A percentile compares a stretch with the other conserved stretches of the same genome.
Conservation (phyloP, 2,797 vertebrate species). For the Sphenodon punctatus region DNA sequence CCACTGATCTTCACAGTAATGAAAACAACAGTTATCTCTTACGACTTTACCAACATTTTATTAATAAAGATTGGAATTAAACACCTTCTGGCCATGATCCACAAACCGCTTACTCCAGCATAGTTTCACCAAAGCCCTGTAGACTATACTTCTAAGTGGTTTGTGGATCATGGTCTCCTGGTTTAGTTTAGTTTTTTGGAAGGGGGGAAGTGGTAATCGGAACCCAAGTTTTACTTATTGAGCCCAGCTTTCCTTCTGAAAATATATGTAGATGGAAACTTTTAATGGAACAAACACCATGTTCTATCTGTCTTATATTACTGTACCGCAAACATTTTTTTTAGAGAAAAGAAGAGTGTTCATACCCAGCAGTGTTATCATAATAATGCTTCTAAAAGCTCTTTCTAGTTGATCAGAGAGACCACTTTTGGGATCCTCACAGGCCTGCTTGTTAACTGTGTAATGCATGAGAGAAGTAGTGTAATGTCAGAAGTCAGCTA, state of each 20-base stretch:
- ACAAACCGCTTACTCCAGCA: too few relatives aligned
- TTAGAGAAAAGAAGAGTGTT: neutral
- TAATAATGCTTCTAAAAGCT: constrained; percentile 58
- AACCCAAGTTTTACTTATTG: neutral
- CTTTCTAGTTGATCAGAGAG: constrained; percentile 26
- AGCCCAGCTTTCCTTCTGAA: neutral
- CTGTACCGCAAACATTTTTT: constrained; percentile 23
- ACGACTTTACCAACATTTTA: neutral
- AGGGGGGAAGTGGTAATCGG: too few relatives aligned
- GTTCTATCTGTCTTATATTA: neutral
- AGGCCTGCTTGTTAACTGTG: neutral
- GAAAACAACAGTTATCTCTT: neutral
- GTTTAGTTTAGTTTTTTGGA: too few relatives aligned
- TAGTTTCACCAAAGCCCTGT: too few relatives aligned
- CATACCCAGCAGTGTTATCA: constrained; percentile 20
- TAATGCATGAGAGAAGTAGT: neutral
- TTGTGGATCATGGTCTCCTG: too few relatives aligned
- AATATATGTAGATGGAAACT: neutral
- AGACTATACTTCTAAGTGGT: too few relatives aligned
- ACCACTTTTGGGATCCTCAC: constrained; percentile 20
- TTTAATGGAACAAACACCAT: neutral
- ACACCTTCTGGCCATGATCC: neutral
- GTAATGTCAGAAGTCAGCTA: constrained; percentile 43
- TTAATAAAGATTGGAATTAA: neutral
- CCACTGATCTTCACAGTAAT: neutral